Percentiles rank a stretch among this genome's conserved stretches.
Conservation (phyloP, 2,113 vertebrate genomes). For the Pampusana beccarii region DNA sequence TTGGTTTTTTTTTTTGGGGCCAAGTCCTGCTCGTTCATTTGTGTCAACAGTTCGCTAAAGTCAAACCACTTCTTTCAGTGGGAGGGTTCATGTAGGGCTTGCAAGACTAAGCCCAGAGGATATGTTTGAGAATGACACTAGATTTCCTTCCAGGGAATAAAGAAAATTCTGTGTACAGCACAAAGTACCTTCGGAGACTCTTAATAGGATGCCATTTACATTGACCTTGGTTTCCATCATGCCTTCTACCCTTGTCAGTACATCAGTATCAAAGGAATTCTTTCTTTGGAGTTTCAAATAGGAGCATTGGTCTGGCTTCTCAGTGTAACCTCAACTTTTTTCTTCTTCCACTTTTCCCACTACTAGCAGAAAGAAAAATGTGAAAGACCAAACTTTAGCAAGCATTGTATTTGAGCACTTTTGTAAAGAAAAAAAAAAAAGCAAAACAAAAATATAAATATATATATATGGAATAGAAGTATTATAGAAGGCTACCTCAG, state of each 20-base stretch:
- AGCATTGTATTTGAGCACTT: constrained; percentile 74
- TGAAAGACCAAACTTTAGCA: constrained; percentile 74
- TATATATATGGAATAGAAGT: constrained; percentile 63
- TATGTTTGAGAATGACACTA: constrained; percentile 8
- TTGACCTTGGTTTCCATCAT: constrained; percentile 18
- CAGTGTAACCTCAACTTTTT: constrained; percentile 3
- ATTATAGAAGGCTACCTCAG: constrained; percentile 84
- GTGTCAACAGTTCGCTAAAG: neutral
- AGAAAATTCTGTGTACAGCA: neutral
- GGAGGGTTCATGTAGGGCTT: neutral
- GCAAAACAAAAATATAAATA: neutral
- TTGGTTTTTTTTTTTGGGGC: neutral
- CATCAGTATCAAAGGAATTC: constrained; percentile 17
- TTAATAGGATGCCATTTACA: constrained; percentile 53
- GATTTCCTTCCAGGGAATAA: constrained; percentile 33
- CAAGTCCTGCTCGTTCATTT: neutral
- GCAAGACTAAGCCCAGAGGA: neutral
- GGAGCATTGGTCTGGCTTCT: constrained; percentile 26
- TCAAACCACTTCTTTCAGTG: neutral
- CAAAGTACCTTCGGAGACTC: constrained; percentile 15
- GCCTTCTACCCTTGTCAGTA: constrained; percentile 39
- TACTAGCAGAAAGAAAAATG: constrained; percentile 63
- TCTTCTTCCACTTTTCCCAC: constrained; percentile 50
- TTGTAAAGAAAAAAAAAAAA: constrained; percentile 66
- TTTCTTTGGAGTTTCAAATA: constrained; percentile 33